A percentile compares a stretch with the other conserved stretches of the same genome.
Evolutionary conservation across 2,797 vertebrate species (phyloP).

Genomic region (Balearica regulorum): DNA sequence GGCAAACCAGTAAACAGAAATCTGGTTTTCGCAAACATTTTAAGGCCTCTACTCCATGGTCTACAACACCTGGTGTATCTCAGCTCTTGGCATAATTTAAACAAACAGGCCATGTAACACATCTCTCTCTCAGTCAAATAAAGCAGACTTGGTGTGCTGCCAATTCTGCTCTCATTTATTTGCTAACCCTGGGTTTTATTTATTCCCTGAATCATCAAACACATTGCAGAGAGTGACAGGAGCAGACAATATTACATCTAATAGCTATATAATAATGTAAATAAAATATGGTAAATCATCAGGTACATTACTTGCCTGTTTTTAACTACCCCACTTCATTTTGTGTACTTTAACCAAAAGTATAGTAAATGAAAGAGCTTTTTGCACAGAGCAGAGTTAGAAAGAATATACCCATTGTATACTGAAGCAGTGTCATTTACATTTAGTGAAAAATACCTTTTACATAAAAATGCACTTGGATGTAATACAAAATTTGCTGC

Average conservation of each 20-base stretch:
- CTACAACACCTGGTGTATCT: slow-evolving; percentile 53
- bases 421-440: neutral
- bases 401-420: neutral
- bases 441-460: slow-evolving; percentile 21
- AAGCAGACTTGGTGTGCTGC: slow-evolving; percentile 60
- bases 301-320: slow-evolving; percentile 23
- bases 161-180: slow-evolving; percentile 61
- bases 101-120: slow-evolving; percentile 51
- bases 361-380: slow-evolving; percentile 28
- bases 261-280: slow-evolving; percentile 65
- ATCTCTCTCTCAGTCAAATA: slow-evolving; percentile 63
- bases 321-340: slow-evolving; percentile 44
- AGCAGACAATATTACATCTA: slow-evolving; percentile 58
- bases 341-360: slow-evolving; percentile 30
- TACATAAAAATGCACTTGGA: slow-evolving; percentile 14
- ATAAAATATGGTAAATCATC: slow-evolving; percentile 64
- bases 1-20: slow-evolving; percentile 38
- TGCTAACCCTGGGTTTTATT: slow-evolving; percentile 59
- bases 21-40: slow-evolving; percentile 16
- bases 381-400: neutral
- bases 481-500: slow-evolving; percentile 14
- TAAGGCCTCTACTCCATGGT: neutral
- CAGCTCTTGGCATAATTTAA: slow-evolving; percentile 50
- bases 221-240: slow-evolving; percentile 60
- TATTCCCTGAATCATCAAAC: slow-evolving; percentile 56